phyloP scores from a whole-genome alignment of 2,797 vertebrate species.

The Pipistrellus nathusii region DNA sequence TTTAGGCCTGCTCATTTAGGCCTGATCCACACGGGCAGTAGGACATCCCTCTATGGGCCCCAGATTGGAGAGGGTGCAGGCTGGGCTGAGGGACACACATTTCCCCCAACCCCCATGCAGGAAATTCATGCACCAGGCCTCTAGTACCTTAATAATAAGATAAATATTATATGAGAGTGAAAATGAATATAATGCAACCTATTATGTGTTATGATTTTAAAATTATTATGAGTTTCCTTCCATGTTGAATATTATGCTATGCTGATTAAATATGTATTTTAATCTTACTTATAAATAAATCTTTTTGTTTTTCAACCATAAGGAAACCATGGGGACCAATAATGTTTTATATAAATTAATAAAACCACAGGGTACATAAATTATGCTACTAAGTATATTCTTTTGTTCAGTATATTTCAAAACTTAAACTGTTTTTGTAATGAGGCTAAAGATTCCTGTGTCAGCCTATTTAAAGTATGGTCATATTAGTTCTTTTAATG shows the following conservation, averaged over 20 bases:
- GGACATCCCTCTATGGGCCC: too few relatives aligned
- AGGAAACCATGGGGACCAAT: slow-evolving; percentile 4
- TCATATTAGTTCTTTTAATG: slow-evolving; percentile 57
- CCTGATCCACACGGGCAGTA: too few relatives aligned
- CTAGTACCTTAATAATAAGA: neutral
- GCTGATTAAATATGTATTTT: slow-evolving; percentile 53
- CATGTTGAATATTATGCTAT: slow-evolving; percentile 13
- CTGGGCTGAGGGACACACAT: too few relatives aligned
- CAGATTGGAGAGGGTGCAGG: too few relatives aligned
- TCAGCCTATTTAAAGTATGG: slow-evolving; percentile 34
- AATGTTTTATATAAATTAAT: slow-evolving; percentile 46
- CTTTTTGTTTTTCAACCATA: slow-evolving; percentile 51
- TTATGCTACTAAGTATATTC: slow-evolving; percentile 27
- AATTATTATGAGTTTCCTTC: slow-evolving; percentile 49
- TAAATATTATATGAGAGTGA: slow-evolving; percentile 11
- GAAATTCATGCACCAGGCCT: too few relatives aligned
- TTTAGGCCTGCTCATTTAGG: too few relatives aligned
- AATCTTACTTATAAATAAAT: slow-evolving; percentile 62
- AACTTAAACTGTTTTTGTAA: slow-evolving; percentile 42
- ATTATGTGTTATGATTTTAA: slow-evolving; percentile 45
- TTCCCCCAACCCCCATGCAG: too few relatives aligned
- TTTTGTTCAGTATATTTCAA: slow-evolving; percentile 59
- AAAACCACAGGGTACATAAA: slow-evolving; percentile 51
- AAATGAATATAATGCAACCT: slow-evolving; percentile 9
- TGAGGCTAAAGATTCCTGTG: neutral